A percentile compares a stretch with the other conserved stretches of the same genome.
These are phyloP conservation scores for Tuta absoluta DNA, from an alignment of 2,888 invertebrate genomes.

Conservation along the genomic window DNA sequence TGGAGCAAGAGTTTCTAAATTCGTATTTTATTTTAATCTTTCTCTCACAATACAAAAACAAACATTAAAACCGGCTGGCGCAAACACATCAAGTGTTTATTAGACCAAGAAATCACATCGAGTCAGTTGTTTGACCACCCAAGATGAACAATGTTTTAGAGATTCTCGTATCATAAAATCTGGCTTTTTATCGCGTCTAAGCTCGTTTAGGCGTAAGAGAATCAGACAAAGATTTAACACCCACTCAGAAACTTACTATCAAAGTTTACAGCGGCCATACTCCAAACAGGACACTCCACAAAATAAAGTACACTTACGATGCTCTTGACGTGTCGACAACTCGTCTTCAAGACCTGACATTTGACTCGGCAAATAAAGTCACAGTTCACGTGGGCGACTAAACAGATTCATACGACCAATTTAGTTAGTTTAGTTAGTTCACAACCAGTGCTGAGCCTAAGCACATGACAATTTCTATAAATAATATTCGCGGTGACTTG, in stretches of 20 bases:
- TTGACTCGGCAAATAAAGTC: constrained; percentile 19
- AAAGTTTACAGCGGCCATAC: constrained; percentile 55
- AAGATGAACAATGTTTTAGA: constrained; percentile 75
- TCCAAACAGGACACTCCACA: constrained; percentile 23
- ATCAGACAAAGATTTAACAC: constrained; percentile 70
- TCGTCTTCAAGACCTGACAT: constrained; percentile 13
- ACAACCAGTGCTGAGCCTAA: constrained; percentile 36
- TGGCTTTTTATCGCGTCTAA: constrained; percentile 69
- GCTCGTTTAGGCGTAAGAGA: constrained; percentile 58
- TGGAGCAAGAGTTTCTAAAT: constrained; percentile 33
- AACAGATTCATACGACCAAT: constrained; percentile 43
- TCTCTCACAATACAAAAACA: constrained; percentile 62
- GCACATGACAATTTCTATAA: constrained; percentile 54
- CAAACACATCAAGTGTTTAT: constrained; percentile 68
- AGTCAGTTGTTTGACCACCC: constrained; percentile 70
- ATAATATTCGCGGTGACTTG: constrained; percentile 65
- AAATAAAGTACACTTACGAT: constrained; percentile 10
- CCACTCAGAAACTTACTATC: constrained; percentile 56
- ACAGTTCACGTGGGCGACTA: constrained; percentile 13
- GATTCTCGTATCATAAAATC: constrained; percentile 76
- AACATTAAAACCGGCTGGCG: constrained; percentile 59
- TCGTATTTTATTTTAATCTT: constrained; percentile 44
- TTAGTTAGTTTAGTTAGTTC: constrained; percentile 39
- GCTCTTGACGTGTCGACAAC: constrained; percentile 2
- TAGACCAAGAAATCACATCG: constrained; percentile 63